A percentile compares a stretch with the other conserved stretches of the same genome.
These are phyloP conservation scores for Anguilla pacifica DNA, from an alignment of 2,797 vertebrate genomes.

Conservation along the genomic window DNA sequence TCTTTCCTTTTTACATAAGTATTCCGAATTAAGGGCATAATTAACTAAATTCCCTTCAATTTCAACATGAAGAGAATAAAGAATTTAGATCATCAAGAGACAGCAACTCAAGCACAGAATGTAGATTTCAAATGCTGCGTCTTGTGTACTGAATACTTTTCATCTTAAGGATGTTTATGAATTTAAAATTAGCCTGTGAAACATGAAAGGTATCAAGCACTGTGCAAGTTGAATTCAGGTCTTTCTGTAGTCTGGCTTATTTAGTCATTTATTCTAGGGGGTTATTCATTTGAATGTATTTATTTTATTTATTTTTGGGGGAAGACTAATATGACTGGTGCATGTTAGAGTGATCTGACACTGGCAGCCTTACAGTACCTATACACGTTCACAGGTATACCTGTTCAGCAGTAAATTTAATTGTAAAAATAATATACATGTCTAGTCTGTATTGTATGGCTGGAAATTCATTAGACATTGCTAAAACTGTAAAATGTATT, in stretches of 20 bases:
- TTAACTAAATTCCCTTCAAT: neutral
- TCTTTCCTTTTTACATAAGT: neutral
- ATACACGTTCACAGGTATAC: neutral
- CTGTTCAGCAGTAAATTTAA: neutral
- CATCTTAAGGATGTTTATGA: neutral
- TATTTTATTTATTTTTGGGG: neutral
- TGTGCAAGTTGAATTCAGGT: neutral
- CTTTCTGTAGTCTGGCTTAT: neutral
- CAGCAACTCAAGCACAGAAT: neutral
- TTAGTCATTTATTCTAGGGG: neutral
- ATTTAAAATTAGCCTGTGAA: neutral
- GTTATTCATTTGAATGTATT: neutral
- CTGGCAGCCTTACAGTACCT: neutral
- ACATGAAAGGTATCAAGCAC: neutral
- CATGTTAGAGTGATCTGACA: neutral
- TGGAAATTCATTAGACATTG: neutral
- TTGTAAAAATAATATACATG: neutral
- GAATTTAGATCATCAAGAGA: neutral
- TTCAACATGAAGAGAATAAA: neutral
- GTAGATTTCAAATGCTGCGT: neutral
- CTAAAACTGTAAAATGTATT: neutral
- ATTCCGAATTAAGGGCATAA: neutral
- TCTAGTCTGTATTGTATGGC: neutral
- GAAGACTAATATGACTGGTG: neutral
- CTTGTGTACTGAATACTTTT: neutral